Percentiles rank a stretch among this genome's conserved stretches.
Evolutionary conservation across 2,888 invertebrate genomes (phyloP).

Genomic region (Kuschelorhynchus macadamiae): DNA sequence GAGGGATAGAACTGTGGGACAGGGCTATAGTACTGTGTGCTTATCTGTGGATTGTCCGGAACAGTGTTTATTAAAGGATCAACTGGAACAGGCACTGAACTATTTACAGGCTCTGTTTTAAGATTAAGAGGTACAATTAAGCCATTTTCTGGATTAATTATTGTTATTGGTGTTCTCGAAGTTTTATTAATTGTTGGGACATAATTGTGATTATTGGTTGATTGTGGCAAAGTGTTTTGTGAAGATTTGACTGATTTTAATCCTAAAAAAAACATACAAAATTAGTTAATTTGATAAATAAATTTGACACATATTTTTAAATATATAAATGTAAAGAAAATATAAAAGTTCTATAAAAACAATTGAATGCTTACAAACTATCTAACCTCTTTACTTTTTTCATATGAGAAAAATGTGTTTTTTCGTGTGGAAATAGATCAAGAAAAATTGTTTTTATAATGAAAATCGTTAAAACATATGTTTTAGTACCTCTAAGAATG

Average conservation of each 20-base stretch:
- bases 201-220: conserved; percentile 2
- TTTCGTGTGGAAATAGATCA: no score
- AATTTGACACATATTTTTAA: no score
- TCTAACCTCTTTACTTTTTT: no score
- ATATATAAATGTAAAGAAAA: no score
- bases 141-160: conserved; percentile 41
- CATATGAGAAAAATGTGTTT: no score
- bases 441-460: no score
- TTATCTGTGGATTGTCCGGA: conserved; percentile 16
- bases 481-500: no score
- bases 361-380: no score
- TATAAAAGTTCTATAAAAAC: no score
- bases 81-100: background rate
- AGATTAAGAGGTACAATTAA: conserved; percentile 20
- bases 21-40: conserved; percentile 20
- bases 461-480: no score
- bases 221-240: background rate
- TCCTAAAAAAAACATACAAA: no score
- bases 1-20: conserved; percentile 37
- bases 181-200: background rate
- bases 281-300: no score
- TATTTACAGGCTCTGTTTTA: conserved; percentile 5
- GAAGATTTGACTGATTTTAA: background rate
- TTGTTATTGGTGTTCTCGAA: conserved; percentile 11
- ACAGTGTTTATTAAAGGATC: conserved; percentile 6